A percentile compares a stretch with the other conserved stretches of the same genome.
Conservation (phyloP, 2,113 vertebrate genomes). For the Turdus rufiventris region DNA sequence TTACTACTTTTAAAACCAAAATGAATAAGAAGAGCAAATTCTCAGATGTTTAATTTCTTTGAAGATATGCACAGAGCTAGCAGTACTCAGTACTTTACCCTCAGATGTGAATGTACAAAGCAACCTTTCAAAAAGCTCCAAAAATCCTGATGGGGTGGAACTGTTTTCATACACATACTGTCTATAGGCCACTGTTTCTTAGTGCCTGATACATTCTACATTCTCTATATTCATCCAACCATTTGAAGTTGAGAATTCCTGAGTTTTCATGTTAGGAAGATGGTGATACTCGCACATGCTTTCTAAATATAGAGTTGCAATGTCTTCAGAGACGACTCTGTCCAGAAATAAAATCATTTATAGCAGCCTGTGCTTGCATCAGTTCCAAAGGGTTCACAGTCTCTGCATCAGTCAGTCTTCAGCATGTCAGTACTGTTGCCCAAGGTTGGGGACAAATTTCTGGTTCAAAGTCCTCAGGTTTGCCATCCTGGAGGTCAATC, state of each 20-base stretch:
- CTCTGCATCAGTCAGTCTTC: neutral
- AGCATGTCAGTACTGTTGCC: neutral
- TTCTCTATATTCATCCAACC: neutral
- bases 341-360: neutral
- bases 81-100: neutral
- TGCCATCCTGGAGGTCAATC: neutral
- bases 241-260: neutral
- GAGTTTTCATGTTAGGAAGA: neutral
- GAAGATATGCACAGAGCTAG: neutral
- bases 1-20: neutral
- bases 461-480: neutral
- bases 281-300: neutral
- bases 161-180: neutral
- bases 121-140: neutral
- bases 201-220: neutral
- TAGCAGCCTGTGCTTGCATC: neutral
- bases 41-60: neutral
- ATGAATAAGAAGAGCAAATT: neutral
- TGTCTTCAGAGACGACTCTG: neutral
- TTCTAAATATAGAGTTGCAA: neutral
- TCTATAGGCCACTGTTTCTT: neutral
- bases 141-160: neutral
- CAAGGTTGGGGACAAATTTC: neutral
- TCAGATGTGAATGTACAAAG: neutral
- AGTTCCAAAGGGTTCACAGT: neutral